Evolutionary conservation across 1,140 invertebrate genomes (phyloP), one percentile per base, ranked within the genome.

Genomic region (Brachystomella parvula): DNA sequence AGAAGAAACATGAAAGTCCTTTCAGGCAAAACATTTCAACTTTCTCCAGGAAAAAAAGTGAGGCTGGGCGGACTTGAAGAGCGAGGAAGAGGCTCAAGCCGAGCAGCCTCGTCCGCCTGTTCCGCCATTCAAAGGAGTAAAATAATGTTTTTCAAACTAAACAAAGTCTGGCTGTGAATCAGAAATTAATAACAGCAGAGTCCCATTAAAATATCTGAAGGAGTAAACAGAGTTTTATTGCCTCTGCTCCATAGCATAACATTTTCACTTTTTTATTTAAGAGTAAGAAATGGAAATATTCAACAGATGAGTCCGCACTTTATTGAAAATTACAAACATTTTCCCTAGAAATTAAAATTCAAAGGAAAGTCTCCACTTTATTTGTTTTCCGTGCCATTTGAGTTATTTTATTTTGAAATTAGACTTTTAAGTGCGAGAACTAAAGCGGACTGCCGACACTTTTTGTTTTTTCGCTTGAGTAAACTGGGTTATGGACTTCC

Each of bases 41-140:
- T 39, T 39, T 39, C 49, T 53, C 49, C 49, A 53, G 39, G 9
- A 44, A n/a, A 44, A 53, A 53, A 44, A 44, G 39, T 44, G 9
- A 44, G 9, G 39, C n/a, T 44, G n/a, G 9, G 39, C 39, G 9
- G 9, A 44, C n/a, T 44, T 44, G 9, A 44, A n/a, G 9, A 12
- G 9, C 39, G n/a, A n/a, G n/a, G n/a, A 44, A 44, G 39, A 12
- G 39, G n/a, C 9, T 9, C 39, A 44, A 12, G 9, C n/a, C 39
- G n/a, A n/a, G n/a, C n/a, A n/a, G n/a, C n/a, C n/a, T n/a, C n/a
- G n/a, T n/a, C n/a, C n/a, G n/a, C n/a, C n/a, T n/a, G n/a, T n/a
- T n/a, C n/a, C n/a, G n/a, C n/a, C n/a, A n/a, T n/a, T n/a, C n/a
- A n/a, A n/a, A n/a, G n/a, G n/a, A 44, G 39, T 44, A n/a, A 44